Conservation (phyloP, 2,797 vertebrate species). For the Phalloptychus januarius region DNA sequence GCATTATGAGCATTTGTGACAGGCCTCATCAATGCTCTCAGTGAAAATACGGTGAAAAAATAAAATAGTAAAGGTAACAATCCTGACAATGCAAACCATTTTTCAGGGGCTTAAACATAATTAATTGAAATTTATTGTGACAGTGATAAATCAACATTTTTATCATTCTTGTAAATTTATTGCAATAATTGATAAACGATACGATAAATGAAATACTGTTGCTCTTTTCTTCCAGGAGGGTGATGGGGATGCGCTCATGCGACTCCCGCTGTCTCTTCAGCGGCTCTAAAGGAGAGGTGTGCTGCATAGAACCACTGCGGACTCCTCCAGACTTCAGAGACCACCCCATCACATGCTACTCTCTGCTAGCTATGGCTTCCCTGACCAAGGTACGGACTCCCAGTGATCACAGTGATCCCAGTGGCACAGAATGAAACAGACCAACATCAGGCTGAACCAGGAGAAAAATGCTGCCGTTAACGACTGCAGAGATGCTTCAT, state of each 20-base stretch:
- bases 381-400: slow-evolving; percentile 88
- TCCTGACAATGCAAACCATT: too few relatives aligned
- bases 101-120: too few relatives aligned
- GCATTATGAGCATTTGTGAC: too few relatives aligned
- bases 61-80: too few relatives aligned
- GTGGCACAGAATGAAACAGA: not conserved
- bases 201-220: too few relatives aligned
- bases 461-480: not conserved
- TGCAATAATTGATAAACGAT: too few relatives aligned
- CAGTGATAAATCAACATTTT: too few relatives aligned
- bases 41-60: too few relatives aligned
- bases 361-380: slow-evolving; percentile 94
- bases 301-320: slow-evolving; percentile 92
- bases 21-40: too few relatives aligned
- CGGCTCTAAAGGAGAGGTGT: slow-evolving; percentile 97
- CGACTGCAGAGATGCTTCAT: not conserved
- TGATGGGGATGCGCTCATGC: slow-evolving; percentile 96
- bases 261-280: slow-evolving; percentile 97
- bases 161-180: too few relatives aligned
- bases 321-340: slow-evolving; percentile 90
- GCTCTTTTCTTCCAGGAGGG: slow-evolving; percentile 81
- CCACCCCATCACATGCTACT: slow-evolving; percentile 94
- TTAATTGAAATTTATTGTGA: too few relatives aligned
- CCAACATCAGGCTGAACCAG: not conserved
- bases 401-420: too few relatives aligned